A percentile compares a stretch with the other conserved stretches of the same genome.
These are phyloP conservation scores for Drosophila tropicalis DNA, from an alignment of 1,140 invertebrate species.

Conservation along the genomic window DNA sequence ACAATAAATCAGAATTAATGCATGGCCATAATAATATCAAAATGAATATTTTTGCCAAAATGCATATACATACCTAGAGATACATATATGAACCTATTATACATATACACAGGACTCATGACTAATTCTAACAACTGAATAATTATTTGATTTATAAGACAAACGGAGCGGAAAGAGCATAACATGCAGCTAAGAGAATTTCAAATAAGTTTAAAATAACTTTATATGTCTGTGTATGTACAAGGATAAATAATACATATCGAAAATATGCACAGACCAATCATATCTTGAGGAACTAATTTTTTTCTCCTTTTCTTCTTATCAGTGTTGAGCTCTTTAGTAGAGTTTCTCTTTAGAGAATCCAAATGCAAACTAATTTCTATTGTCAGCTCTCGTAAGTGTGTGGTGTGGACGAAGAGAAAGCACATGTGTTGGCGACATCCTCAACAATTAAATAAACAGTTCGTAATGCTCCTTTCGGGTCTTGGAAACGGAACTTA, in stretches of 20 bases:
- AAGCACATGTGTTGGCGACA: slow-evolving; percentile 7
- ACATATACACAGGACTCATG: background rate
- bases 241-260: too few relatives aligned
- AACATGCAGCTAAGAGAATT: background rate
- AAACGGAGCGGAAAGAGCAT: background rate
- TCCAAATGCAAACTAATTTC: slow-evolving; percentile 34
- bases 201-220: background rate
- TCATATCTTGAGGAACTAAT: too few relatives aligned
- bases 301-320: too few relatives aligned
- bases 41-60: slow-evolving; percentile 53
- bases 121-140: slow-evolving; percentile 10
- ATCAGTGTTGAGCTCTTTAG: too few relatives aligned
- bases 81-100: slow-evolving; percentile 16
- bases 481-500: background rate
- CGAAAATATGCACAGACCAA: too few relatives aligned
- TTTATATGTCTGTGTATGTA: background rate
- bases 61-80: slow-evolving; percentile 21
- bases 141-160: slow-evolving; percentile 19
- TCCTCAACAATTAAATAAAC: slow-evolving; percentile 46
- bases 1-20: slow-evolving; percentile 56
- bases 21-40: slow-evolving; percentile 41
- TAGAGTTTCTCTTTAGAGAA: background rate
- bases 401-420: background rate
- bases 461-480: slow-evolving; percentile 36
- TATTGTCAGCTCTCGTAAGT: background rate